Base-by-base conservation (phyloP, 1,140 invertebrate species). In the Andrena cerasifolii region DNA sequence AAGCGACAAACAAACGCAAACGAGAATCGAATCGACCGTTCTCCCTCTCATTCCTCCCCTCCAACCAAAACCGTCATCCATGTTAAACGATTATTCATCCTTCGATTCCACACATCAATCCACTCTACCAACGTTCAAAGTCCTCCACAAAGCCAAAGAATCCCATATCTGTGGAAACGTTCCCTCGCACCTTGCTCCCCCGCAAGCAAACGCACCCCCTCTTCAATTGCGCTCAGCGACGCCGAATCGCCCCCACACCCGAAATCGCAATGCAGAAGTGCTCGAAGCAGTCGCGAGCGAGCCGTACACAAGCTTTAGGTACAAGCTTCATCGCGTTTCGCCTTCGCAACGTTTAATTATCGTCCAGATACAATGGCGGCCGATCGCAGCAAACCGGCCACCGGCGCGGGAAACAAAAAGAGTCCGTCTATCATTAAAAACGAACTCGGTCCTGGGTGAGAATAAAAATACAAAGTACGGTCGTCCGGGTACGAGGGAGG, bases 261-360 rank as follows among this genome's bases (percentile, higher is more conserved):
- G 3, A 51, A 51, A 51, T 18, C 3, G 5, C 49, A 51, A 51
- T n/a, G n/a, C 21, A 51, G 21, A 21, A 21, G 65, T 51, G 51
- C 58, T 43, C 43, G 24, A 5, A 16, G 40, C 18, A 31, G 58
- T 67, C 63, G 51, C 51, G 40, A 18, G 18, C 36, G 45, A 56
- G 56, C n/a, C n/a, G 47, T 45, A 61, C 26, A 58, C 16, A 28
- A 24, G 43, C n/a, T 40, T 40, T 3, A 36, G 36, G 36, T n/a
- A n/a, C n/a, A n/a, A n/a, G n/a, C n/a, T n/a, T n/a, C n/a, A n/a
- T n/a, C 51, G 73, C 33, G 51, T 45, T 47, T 21, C 21, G n/a
- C 58, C 59, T 49, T 49, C 43, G 53, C 73, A 51, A 68, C 73
- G 73, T 76, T 76, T 76, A 76, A 76, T 76, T 76, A 76, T 68